Evolutionary conservation across 2,113 vertebrate species (phyloP).

Genomic region (Parus major): DNA sequence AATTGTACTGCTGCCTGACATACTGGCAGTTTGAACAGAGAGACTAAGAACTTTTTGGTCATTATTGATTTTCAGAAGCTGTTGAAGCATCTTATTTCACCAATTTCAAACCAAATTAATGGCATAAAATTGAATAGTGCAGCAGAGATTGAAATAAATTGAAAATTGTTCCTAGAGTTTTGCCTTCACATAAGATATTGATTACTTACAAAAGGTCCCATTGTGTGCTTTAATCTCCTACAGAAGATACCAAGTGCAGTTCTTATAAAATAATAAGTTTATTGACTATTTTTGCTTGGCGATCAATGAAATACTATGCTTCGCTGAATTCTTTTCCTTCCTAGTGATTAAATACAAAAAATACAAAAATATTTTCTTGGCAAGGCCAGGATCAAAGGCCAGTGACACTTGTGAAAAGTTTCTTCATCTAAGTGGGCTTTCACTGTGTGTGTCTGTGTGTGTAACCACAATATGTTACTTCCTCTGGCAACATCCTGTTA

Average conservation of each 20-base stretch:
- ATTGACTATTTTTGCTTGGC: background rate
- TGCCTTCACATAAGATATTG: background rate
- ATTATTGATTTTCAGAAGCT: background rate
- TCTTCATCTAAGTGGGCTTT: background rate
- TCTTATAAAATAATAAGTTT: background rate
- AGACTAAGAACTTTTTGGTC: background rate
- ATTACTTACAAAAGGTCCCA: background rate
- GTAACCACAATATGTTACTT: background rate
- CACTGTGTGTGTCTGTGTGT: background rate
- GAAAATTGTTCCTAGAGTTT: background rate
- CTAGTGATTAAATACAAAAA: background rate
- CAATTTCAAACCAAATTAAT: background rate
- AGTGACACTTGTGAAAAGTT: background rate
- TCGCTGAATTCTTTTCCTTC: background rate
- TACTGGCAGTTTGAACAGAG: background rate
- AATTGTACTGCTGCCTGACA: background rate
- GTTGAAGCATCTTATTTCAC: background rate
- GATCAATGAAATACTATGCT: background rate
- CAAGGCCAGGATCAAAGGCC: background rate
- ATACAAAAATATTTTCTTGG: background rate
- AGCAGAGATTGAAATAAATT: background rate
- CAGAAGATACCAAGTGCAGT: background rate
- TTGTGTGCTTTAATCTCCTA: background rate
- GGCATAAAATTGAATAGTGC: background rate
- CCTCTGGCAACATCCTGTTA: background rate